Evolutionary conservation across 2,113 vertebrate species (phyloP).

Genomic region (Rhinolophus ferrumequinum): DNA sequence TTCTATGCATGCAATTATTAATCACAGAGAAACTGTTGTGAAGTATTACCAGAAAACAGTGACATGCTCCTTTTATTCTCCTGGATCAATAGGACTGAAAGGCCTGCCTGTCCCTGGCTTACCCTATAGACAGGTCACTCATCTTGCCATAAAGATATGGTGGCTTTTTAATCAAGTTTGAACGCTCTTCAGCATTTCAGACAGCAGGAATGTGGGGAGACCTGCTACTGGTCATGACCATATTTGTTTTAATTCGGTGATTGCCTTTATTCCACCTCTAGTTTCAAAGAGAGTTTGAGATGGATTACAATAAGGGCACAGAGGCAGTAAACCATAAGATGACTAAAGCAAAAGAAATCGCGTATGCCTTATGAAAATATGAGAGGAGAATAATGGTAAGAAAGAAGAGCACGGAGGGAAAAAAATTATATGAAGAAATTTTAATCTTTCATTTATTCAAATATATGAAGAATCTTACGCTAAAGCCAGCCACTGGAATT

Average conservation of each 20-base stretch:
- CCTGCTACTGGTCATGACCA: not conserved
- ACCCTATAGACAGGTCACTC: not conserved
- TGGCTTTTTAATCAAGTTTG: constrained; percentile 38
- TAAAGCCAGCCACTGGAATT: not conserved
- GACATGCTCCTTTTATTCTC: not conserved
- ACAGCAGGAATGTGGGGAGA: accelerated
- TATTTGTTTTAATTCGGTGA: not conserved
- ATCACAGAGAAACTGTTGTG: not conserved
- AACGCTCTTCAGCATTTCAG: not conserved
- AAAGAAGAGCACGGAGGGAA: not conserved
- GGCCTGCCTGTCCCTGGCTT: not conserved
- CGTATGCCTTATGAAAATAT: not conserved
- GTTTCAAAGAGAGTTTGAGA: not conserved
- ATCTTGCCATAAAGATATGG: not conserved
- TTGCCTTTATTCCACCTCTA: not conserved
- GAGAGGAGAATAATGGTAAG: not conserved
- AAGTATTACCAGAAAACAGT: not conserved
- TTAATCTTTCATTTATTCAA: not conserved
- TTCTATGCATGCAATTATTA: constrained; percentile 54
- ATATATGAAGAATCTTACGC: not conserved
- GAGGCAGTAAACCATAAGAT: not conserved
- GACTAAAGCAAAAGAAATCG: not conserved
- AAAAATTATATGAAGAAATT: not conserved
- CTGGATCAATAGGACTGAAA: constrained; percentile 9
- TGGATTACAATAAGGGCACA: not conserved